Evolutionary conservation across 2,888 invertebrate genomes (phyloP), one percentile per base, ranked within the genome.

Genomic region (Stratiomys singularior): DNA sequence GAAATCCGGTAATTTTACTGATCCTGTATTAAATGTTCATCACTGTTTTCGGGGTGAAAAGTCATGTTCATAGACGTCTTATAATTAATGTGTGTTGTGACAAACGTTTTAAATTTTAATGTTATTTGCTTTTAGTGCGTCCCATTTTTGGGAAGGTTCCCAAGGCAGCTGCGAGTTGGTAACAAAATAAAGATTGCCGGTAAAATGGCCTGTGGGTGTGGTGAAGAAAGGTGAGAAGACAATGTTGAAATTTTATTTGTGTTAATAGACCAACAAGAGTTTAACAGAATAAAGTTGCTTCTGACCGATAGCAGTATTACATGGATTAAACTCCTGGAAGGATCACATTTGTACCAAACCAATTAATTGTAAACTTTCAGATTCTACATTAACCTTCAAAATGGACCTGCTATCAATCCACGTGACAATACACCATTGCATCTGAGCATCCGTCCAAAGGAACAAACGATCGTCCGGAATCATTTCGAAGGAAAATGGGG

Each of bases 371-470:
- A 37, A 3, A 37, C n/a, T 74, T 74, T n/a, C 37, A 74, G 74
- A 37, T 60, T 74, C n/a, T 30, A 18, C 15, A 58, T 74, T 1
- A 74, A 74, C 37, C 44, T 74, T 1, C 74, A 74, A 58, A 28
- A 27, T 44, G 74, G 74, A 37, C 37, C 74, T 9, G 21, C 28
- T 30, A 74, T 58, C 18, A 21, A 60, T 37, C 74, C 74, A 9
- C 74, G 74, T 1, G 74, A 74, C 37, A 37, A 74, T 37, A 15
- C 60, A 2, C 58, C 74, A 1, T 18, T 74, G 2, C 74, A 74
- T 60, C 37, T 74, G 15, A 74, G 74, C 74, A 4, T 74, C 1
- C 74, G 74, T 13, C 74, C 74, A 1, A 74, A 37, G 11, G 58
- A 74, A 23, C 21, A 15, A 7, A 74, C 58, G 0, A 74, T 74